Evolutionary conservation across 2,888 invertebrate genomes (phyloP).

Genomic region (Drosophila nr. perissopoda): DNA sequence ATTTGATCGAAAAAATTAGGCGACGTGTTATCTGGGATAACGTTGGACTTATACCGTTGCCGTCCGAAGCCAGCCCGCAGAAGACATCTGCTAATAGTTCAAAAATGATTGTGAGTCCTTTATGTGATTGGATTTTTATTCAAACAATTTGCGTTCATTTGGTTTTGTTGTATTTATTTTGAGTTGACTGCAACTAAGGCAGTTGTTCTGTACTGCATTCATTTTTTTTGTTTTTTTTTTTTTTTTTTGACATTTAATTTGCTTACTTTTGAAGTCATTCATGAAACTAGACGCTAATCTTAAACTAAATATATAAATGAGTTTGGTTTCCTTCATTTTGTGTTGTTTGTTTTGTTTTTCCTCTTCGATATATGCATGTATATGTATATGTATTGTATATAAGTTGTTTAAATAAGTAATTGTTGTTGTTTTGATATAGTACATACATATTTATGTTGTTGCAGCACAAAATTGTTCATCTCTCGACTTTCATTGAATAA

Average conservation of each 20-base stretch:
- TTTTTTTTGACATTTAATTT: constrained; percentile 13
- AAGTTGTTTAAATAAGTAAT: constrained; percentile 26
- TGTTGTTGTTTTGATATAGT: constrained; percentile 19
- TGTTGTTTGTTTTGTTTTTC: constrained; percentile 13
- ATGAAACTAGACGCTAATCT: constrained; percentile 45
- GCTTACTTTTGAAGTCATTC: constrained; percentile 32
- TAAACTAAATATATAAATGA: constrained; percentile 52
- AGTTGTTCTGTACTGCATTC: constrained; percentile 39
- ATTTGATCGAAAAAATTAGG: background rate
- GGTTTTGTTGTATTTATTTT: constrained; percentile 58
- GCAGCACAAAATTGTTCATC: constrained; percentile 1
- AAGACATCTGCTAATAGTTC: background rate
- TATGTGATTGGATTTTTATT: constrained; percentile 50
- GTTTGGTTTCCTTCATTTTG: constrained; percentile 37
- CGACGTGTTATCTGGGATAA: background rate
- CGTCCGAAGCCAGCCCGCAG: background rate
- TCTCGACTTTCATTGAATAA: constrained; percentile 1
- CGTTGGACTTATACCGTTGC: background rate
- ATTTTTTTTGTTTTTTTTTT: constrained; percentile 13
- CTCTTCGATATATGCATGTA: constrained; percentile 13
- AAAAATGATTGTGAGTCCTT: background rate
- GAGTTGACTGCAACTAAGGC: constrained; percentile 55
- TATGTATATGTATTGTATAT: constrained; percentile 23
- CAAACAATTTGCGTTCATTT: constrained; percentile 61
- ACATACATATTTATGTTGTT: constrained; percentile 7